Conservation (phyloP, 2,888 invertebrate genomes). For the Drosophila ezoana region DNA sequence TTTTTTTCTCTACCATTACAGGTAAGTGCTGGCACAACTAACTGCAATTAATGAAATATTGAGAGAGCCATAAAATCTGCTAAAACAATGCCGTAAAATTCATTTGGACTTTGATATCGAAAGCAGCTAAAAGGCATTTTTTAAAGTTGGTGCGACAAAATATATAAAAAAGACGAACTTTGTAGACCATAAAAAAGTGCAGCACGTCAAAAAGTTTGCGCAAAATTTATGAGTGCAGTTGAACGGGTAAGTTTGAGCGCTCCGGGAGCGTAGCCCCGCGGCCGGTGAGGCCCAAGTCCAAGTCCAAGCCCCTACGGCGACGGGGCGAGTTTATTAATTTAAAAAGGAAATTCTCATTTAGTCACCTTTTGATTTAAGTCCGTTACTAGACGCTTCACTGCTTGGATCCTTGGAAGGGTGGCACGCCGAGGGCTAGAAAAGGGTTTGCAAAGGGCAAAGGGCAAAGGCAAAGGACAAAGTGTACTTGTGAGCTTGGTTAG, state of each 20-base stretch:
- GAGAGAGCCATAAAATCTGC: slow-evolving; percentile 20
- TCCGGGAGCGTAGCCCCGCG: slow-evolving; percentile 21
- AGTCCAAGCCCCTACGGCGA: slow-evolving; percentile 26
- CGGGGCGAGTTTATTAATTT: slow-evolving; percentile 81
- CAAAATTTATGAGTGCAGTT: slow-evolving; percentile 77
- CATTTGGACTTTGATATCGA: slow-evolving; percentile 29
- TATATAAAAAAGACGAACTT: slow-evolving; percentile 53
- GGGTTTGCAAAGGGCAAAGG: neutral
- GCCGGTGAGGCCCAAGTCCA: slow-evolving; percentile 15
- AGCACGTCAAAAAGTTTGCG: slow-evolving; percentile 70
- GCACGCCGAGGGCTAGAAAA: neutral
- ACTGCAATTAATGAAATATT: slow-evolving; percentile 36
- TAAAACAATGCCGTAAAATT: slow-evolving; percentile 23
- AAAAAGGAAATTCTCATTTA: slow-evolving; percentile 84
- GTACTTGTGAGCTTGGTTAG: slow-evolving; percentile 21
- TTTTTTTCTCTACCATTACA: slow-evolving; percentile 42
- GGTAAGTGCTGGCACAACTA: slow-evolving; percentile 53
- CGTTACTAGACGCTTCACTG: slow-evolving; percentile 19
- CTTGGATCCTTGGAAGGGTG: slow-evolving; percentile 13
- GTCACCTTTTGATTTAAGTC: slow-evolving; percentile 82
- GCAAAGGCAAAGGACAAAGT: slow-evolving; percentile 1
- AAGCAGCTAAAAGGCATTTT: neutral
- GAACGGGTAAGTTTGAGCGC: slow-evolving; percentile 71
- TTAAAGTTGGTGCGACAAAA: slow-evolving; percentile 18
- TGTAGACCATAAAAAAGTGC: slow-evolving; percentile 60